Conservation (phyloP, 2,113 vertebrate species). For the Camelus dromedarius region DNA sequence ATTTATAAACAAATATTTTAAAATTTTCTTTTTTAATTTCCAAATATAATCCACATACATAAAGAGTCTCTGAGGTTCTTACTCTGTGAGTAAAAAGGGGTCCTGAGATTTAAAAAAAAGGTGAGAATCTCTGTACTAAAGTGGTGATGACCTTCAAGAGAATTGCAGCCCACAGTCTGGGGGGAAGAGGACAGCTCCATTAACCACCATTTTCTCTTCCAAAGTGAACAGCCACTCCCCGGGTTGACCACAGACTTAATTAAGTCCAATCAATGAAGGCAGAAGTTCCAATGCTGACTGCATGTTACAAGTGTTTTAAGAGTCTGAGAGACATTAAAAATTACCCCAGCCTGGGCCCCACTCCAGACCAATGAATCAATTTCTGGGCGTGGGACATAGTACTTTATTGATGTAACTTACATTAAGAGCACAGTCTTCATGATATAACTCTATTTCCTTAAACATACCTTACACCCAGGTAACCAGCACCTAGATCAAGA, state of each 20-base stretch:
- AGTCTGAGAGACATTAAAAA: background rate
- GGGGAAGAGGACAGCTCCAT: no score
- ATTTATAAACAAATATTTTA: background rate
- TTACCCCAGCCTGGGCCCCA: background rate
- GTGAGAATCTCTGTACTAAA: background rate
- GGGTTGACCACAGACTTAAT: background rate
- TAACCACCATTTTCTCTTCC: background rate
- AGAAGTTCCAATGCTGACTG: background rate
- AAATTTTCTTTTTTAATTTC: background rate
- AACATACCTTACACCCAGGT: background rate
- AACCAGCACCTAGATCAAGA: background rate
- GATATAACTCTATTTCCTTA: background rate
- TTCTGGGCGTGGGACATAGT: background rate
- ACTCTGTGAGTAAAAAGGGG: background rate
- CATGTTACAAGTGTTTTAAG: background rate
- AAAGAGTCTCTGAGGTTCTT: background rate
- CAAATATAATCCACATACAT: background rate
- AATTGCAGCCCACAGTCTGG: background rate
- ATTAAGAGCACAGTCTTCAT: background rate
- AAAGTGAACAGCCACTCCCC: background rate
- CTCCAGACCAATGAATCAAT: background rate
- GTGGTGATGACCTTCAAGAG: background rate
- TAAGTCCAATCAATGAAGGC: background rate
- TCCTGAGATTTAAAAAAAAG: background rate
- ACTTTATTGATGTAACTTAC: background rate